Base-by-base conservation (phyloP, 2,113 vertebrate species). In the Poeciliopsis occidentalis region DNA sequence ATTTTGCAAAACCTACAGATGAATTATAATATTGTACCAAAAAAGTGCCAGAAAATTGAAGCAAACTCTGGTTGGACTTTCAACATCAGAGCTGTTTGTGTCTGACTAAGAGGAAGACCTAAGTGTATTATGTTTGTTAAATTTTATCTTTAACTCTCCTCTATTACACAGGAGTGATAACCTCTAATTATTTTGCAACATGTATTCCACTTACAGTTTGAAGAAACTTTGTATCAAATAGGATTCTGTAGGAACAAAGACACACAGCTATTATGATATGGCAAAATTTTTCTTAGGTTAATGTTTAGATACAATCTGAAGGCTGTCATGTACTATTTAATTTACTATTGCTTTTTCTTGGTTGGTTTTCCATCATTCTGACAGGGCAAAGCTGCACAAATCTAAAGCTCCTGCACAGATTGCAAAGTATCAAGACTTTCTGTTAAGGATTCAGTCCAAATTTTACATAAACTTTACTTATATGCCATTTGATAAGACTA, bases 61-160 rank as follows among this genome's bases (percentile, higher is more conserved):
- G 30, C 24, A 64, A 57, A 29, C 37, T 32, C 27, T 4, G 24
- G 34, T 31, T 57, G 57, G 31, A 63, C n/a, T 37, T 75, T 75
- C 26, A 30, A 27, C 47, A 41, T 22, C 27, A 11, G 69, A 78
- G 37, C 61, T 71, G 64, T 27, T 65, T 64, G 39, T 31, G 11
- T 26, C 65, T 69, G 41, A 74, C 51, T 75, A 79, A 81, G 72
- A 83, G 72, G 71, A 78, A 26, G 37, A 64, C 57, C 31, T 47
- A 34, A 10, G 62, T 57, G 60, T 2, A 11, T 67, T 8, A 79
- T 73, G 62, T 71, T 31, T 51, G 70, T 71, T 39, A 67, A 12
- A 79, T 67, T 81, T 76, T 70, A 81, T 70, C 60, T 85, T 57
- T 12, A 34, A 67, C 41, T 76, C 29, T 15, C 57, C 4, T 39